phyloP scores from a whole-genome alignment of 30 jellyfish, hydroid and myxozoan genomes.

The Aurelia aurita region DNA sequence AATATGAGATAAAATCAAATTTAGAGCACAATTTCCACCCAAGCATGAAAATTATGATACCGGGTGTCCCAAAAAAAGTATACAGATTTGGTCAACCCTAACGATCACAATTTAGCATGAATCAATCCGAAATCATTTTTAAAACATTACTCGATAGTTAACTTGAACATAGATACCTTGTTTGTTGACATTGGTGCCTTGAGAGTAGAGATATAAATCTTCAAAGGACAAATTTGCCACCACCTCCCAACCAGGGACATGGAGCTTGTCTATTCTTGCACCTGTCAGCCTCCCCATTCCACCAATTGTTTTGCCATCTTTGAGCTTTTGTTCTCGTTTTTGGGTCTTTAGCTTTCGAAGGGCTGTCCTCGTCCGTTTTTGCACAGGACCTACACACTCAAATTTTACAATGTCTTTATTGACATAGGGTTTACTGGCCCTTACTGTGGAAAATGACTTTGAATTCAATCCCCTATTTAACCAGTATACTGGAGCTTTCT shows the following conservation, averaged over 20 bases:
- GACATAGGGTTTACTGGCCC: slow-evolving; percentile 5
- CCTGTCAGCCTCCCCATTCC: slow-evolving; percentile 45
- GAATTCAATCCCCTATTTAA: slow-evolving; percentile 39
- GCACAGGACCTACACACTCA: slow-evolving; percentile 49
- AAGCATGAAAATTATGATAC: no score
- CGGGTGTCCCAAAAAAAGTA: no score
- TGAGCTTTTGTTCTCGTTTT: not conserved
- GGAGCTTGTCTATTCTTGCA: slow-evolving; percentile 33
- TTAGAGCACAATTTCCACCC: no score
- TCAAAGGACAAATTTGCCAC: no score
- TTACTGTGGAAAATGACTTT: slow-evolving; percentile 16
- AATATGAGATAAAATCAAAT: no score
- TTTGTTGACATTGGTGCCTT: no score
- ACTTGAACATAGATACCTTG: no score
- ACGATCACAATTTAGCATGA: no score
- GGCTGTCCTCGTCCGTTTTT: slow-evolving; percentile 50
- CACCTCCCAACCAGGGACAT: slow-evolving; percentile 21
- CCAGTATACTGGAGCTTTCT: slow-evolving; percentile 42
- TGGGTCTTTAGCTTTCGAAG: slow-evolving; percentile 27
- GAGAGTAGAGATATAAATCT: no score
- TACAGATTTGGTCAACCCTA: no score
- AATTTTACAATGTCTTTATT: slow-evolving; percentile 9
- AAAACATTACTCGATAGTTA: no score
- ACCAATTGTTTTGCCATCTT: slow-evolving; percentile 55
- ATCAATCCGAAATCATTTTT: no score